Percentiles rank a stretch among this genome's conserved stretches.
phyloP scores from a whole-genome alignment of 2,113 vertebrate genomes.

The Sturnus vulgaris region DNA sequence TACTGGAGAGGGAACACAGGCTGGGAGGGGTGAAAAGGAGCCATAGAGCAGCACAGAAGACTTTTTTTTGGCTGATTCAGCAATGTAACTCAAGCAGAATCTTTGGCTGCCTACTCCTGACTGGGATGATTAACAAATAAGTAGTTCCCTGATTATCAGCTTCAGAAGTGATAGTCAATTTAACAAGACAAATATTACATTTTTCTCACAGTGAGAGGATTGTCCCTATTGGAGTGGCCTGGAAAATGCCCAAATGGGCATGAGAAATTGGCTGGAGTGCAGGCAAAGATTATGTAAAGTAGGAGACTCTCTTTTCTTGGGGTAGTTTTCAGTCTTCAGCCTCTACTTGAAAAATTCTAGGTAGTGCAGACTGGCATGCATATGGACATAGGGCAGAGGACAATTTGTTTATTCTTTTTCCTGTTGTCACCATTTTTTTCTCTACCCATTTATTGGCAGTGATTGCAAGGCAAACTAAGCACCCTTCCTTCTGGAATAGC shows the following conservation, averaged over 20 bases:
- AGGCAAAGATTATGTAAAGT: background rate
- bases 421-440: background rate
- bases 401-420: background rate
- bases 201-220: constrained; percentile 3
- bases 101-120: background rate
- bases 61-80: background rate
- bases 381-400: background rate
- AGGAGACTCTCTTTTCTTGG: background rate
- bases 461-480: background rate
- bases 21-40: background rate
- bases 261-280: background rate
- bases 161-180: background rate
- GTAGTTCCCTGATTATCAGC: background rate
- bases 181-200: background rate
- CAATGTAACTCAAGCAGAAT: background rate
- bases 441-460: fast-evolving
- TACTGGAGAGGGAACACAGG: background rate
- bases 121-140: background rate
- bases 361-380: fast-evolving
- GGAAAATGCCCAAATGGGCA: background rate
- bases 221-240: background rate
- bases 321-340: background rate
- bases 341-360: background rate
- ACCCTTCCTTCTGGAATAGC: background rate
- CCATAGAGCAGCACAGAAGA: background rate